Evolutionary conservation across 2,113 vertebrate genomes (phyloP).

Genomic region (Capra hircus): DNA sequence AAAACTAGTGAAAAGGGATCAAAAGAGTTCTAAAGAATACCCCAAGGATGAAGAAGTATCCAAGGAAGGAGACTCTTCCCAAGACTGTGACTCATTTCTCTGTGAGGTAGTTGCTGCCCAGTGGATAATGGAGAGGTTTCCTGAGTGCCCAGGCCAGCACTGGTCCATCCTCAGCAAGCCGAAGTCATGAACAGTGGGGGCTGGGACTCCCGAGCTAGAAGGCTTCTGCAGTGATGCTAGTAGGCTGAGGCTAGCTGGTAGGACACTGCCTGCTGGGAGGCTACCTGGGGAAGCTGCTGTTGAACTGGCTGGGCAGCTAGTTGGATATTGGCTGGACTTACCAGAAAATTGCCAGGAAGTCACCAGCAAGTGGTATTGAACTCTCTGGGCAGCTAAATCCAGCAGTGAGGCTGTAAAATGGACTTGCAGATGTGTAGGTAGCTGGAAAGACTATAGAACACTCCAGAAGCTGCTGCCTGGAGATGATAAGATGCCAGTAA

Average conservation of each 20-base stretch:
- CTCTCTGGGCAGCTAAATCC: neutral
- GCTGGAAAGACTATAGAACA: neutral
- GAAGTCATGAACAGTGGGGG: neutral
- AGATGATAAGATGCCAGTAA: neutral
- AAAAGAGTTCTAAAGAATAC: neutral
- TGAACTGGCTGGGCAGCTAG: neutral
- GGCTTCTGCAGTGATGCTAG: neutral
- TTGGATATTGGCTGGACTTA: neutral
- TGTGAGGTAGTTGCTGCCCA: neutral
- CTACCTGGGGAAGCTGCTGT: neutral
- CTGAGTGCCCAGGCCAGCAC: neutral
- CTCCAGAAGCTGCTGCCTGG: neutral
- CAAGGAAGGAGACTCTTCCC: neutral
- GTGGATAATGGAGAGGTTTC: neutral
- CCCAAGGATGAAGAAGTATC: neutral
- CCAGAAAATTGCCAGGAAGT: neutral
- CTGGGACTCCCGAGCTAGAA: neutral
- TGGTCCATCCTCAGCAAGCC: neutral
- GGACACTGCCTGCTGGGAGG: neutral
- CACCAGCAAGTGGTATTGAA: neutral
- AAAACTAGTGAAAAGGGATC: neutral
- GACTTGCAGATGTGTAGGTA: neutral
- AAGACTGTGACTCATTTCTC: neutral
- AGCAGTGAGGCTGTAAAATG: fast-evolving
- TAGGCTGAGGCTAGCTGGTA: neutral